Percentiles rank a stretch among this genome's conserved stretches.
These are phyloP conservation scores for Xenus cinereus DNA, from an alignment of 2,113 vertebrate species.

Conservation along the genomic window DNA sequence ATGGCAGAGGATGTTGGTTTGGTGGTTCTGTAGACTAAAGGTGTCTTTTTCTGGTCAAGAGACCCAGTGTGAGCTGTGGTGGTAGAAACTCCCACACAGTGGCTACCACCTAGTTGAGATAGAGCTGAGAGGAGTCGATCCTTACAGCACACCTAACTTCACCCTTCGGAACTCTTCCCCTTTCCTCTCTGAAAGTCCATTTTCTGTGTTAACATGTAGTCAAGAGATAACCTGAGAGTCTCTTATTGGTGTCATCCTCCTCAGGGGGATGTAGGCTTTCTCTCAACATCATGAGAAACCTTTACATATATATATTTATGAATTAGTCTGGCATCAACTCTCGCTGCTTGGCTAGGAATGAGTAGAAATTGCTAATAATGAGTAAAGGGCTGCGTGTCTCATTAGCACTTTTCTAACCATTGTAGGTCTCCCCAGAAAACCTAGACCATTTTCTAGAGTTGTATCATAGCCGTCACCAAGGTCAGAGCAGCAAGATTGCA, in stretches of 20 bases:
- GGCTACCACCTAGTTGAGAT: fast-evolving
- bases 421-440: not conserved
- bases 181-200: not conserved
- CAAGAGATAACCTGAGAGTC: not conserved
- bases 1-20: not conserved
- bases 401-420: not conserved
- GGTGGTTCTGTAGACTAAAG: not conserved
- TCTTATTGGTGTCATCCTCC: not conserved
- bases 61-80: not conserved
- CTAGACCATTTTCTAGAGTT: not conserved
- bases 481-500: not conserved
- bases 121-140: not conserved
- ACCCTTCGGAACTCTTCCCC: not conserved
- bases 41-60: not conserved
- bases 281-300: not conserved
- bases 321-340: not conserved
- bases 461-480: not conserved
- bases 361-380: not conserved
- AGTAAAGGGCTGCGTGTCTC: not conserved
- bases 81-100: not conserved
- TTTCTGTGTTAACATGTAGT: not conserved
- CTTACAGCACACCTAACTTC: not conserved
- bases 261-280: not conserved
- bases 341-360: not conserved
- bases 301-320: not conserved